Percentiles rank a stretch among this genome's conserved stretches.
Conservation (phyloP, 2,888 invertebrate species). For the Entomobrya multifasciata region DNA sequence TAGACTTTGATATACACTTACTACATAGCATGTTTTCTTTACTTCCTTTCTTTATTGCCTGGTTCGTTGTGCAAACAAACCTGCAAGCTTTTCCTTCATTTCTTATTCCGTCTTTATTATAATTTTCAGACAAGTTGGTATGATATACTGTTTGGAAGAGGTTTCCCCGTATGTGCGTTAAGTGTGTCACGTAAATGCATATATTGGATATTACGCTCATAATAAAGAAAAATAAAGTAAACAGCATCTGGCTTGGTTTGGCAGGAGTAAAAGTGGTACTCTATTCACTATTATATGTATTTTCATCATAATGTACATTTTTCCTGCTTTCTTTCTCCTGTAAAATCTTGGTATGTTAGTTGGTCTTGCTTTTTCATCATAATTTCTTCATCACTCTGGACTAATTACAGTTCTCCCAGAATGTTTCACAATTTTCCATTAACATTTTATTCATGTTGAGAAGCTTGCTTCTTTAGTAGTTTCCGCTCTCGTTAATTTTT, state of each 20-base stretch:
- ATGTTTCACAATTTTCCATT: constrained; percentile 17
- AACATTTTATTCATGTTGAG: constrained; percentile 22
- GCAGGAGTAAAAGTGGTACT: not conserved
- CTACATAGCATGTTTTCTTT: constrained; percentile 41
- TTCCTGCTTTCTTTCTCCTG: not conserved
- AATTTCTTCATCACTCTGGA: not conserved
- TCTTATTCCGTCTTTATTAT: constrained; percentile 22
- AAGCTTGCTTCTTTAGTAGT: not conserved
- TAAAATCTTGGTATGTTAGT: not conserved
- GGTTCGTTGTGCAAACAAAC: constrained; percentile 68
- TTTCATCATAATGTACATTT: too few species aligned
- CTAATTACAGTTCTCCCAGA: not conserved
- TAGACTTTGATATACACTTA: constrained; percentile 18
- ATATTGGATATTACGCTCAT: not conserved
- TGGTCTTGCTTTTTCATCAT: not conserved
- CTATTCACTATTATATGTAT: not conserved
- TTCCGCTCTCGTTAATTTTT: not conserved
- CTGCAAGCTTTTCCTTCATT: constrained; percentile 40
- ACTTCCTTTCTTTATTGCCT: constrained; percentile 47
- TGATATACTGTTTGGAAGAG: not conserved
- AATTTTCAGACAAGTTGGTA: not conserved
- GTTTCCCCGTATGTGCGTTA: too few species aligned
- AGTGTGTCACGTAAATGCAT: not conserved
- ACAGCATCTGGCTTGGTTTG: constrained; percentile 6
- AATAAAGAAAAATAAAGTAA: constrained; percentile 16